phyloP scores from a whole-genome alignment of 2,113 vertebrate species.

The Vulpes lagopus region DNA sequence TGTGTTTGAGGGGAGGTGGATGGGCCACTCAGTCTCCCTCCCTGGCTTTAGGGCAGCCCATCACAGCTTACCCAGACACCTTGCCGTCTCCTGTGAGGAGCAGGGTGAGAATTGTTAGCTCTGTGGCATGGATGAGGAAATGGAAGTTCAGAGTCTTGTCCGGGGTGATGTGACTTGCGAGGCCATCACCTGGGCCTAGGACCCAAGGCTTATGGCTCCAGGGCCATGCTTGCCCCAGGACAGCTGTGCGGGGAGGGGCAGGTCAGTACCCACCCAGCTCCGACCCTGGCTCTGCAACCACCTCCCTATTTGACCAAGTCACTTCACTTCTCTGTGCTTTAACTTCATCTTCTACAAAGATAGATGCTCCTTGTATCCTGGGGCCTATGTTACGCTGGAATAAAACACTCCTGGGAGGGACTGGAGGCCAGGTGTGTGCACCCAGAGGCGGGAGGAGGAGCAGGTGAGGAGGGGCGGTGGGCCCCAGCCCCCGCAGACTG shows the following conservation, averaged over 20 bases:
- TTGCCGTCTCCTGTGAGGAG: not conserved
- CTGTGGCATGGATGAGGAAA: not conserved
- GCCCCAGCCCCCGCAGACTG: fast-evolving
- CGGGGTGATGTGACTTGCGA: not conserved
- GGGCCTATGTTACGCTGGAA: not conserved
- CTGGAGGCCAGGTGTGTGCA: no score
- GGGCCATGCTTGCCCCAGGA: not conserved
- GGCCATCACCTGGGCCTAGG: not conserved
- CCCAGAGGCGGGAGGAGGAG: not conserved
- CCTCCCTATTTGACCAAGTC: not conserved
- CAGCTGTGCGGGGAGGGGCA: fast-evolving
- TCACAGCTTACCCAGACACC: not conserved
- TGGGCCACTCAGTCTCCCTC: not conserved
- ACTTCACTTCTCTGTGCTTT: not conserved
- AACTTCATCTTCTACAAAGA: not conserved
- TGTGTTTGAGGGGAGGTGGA: not conserved
- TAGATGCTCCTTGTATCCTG: not conserved
- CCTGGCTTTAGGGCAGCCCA: not conserved
- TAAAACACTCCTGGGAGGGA: not conserved
- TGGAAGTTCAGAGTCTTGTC: not conserved
- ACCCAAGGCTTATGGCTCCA: not conserved
- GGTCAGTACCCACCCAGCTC: not conserved
- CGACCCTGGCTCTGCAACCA: not conserved
- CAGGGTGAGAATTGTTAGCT: not conserved
- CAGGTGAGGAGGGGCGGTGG: not conserved